Conservation (phyloP, 2,888 invertebrate genomes). For the Malachius bipustulatus region DNA sequence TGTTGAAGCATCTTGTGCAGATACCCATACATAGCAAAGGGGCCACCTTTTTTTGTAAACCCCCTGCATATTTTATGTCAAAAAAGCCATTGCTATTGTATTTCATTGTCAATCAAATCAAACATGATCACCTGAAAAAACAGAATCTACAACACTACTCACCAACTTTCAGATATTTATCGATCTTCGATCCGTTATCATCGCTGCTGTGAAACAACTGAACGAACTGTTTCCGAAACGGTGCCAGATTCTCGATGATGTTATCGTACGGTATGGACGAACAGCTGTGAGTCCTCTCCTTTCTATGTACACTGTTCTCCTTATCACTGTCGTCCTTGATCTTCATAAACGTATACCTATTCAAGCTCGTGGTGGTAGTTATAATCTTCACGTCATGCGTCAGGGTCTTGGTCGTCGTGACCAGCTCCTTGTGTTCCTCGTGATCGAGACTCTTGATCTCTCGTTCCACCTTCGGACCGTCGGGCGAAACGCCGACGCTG, state of each 20-base stretch:
- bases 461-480: too few relatives aligned
- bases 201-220: conserved; percentile 31
- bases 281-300: conserved; percentile 32
- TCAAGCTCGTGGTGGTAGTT: conserved; percentile 30
- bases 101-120: too few relatives aligned
- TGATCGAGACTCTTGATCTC: too few relatives aligned
- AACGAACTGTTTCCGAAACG: conserved; percentile 35
- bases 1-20: too few relatives aligned
- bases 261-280: conserved; percentile 36
- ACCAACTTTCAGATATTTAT: too few relatives aligned
- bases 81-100: too few relatives aligned
- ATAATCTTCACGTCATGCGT: conserved; percentile 29
- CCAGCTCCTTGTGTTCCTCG: conserved; percentile 20
- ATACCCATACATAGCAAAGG: too few relatives aligned
- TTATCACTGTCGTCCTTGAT: conserved; percentile 26
- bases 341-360: conserved; percentile 33
- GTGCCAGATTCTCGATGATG: conserved; percentile 35
- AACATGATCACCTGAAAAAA: too few relatives aligned
- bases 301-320: conserved; percentile 15
- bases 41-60: too few relatives aligned
- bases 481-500: conserved; percentile 13
- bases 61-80: too few relatives aligned
- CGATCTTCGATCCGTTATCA: too few relatives aligned
- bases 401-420: conserved; percentile 27
- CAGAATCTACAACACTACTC: too few relatives aligned